These are phyloP conservation scores for Oophaga sylvatica DNA, from an alignment of 2,797 vertebrate genomes.

Conservation along the genomic window DNA sequence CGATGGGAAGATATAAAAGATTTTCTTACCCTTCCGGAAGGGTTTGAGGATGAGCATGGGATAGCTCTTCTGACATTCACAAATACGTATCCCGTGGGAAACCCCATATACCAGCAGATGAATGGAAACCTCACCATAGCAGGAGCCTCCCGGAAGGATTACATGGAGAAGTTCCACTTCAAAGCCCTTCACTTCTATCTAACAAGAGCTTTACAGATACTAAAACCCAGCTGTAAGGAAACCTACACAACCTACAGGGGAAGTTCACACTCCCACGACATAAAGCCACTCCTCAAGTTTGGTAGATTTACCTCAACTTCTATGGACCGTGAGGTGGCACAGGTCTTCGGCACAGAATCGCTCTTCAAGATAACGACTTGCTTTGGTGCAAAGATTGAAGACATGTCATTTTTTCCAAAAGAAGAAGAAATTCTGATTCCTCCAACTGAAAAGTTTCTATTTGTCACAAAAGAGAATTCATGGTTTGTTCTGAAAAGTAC, in stretches of 20 bases:
- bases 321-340: neutral
- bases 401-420: neutral
- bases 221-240: neutral
- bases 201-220: constrained; percentile 5
- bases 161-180: constrained; percentile 38
- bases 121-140: constrained; percentile 19
- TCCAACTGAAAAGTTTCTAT: neutral
- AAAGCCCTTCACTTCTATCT: constrained; percentile 41
- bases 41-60: constrained; percentile 1
- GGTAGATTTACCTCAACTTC: constrained; percentile 16
- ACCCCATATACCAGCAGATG: constrained; percentile 14
- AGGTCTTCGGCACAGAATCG: neutral
- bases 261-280: neutral
- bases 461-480: neutral
- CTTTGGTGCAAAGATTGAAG: neutral
- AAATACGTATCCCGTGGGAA: neutral
- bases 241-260: neutral
- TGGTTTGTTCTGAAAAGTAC: neutral
- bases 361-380: neutral
- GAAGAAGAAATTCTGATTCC: constrained; percentile 15
- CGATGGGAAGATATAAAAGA: neutral
- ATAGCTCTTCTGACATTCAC: neutral
- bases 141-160: neutral
- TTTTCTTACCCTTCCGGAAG: neutral
- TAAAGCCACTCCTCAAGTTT: neutral